Evolutionary conservation across 2,113 vertebrate species (phyloP).

Genomic region (Sigmodon hispidus): DNA sequence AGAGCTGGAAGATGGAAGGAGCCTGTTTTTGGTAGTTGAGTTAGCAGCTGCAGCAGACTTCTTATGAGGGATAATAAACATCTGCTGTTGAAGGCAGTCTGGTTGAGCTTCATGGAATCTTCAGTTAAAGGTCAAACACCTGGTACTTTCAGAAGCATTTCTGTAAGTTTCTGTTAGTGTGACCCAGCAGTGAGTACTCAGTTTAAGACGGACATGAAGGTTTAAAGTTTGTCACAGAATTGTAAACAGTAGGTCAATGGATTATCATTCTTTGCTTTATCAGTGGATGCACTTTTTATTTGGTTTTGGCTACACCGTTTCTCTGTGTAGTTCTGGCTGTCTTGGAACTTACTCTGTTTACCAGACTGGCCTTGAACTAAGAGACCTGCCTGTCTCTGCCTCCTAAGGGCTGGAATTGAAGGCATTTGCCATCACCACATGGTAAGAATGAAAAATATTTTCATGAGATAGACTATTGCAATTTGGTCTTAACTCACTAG

Average conservation of each 20-base stretch:
- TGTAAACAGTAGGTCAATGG: slow-evolving; percentile 2
- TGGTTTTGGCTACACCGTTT: not conserved
- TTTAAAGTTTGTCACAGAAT: not conserved
- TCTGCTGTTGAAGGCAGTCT: not conserved
- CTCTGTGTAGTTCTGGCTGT: not conserved
- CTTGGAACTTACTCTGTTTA: not conserved
- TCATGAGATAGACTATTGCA: not conserved
- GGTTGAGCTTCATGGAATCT: not conserved
- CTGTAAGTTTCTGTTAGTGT: not conserved
- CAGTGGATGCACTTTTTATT: not conserved
- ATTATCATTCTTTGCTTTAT: not conserved
- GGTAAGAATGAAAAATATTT: not conserved
- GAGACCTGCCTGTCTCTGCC: not conserved
- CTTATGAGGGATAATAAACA: not conserved
- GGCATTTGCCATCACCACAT: not conserved
- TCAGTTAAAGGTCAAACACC: slow-evolving; percentile 3
- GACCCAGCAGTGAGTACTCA: not conserved
- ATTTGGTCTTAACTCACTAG: not conserved
- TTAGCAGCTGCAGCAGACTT: not conserved
- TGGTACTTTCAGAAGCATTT: not conserved
- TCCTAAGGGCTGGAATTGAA: not conserved
- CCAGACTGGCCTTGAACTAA: not conserved
- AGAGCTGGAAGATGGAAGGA: not conserved
- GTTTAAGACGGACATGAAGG: slow-evolving; percentile 26
- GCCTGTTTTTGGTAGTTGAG: not conserved